These are phyloP conservation scores for Stigmatopora nigra DNA, from an alignment of 2,113 vertebrate species.

Conservation along the genomic window DNA sequence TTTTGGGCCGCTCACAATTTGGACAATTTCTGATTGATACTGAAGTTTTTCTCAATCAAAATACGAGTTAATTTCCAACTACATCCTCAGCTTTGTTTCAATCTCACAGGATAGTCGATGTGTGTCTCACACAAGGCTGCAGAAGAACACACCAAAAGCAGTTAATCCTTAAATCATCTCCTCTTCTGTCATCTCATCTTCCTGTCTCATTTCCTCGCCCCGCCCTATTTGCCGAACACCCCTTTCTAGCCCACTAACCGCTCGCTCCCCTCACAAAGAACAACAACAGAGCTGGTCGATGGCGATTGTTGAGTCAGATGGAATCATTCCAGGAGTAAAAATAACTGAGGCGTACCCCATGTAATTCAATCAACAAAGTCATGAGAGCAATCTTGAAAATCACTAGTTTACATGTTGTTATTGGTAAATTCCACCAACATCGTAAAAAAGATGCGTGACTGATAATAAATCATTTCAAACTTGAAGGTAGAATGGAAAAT, in stretches of 20 bases:
- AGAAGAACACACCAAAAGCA: constrained; percentile 15
- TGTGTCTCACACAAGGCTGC: neutral
- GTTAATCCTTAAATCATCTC: constrained; percentile 38
- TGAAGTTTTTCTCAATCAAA: too few species aligned
- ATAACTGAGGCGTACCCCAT: constrained; percentile 1
- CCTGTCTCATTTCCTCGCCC: constrained; percentile 8
- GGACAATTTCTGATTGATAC: too few species aligned
- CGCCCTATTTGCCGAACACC: constrained; percentile 1
- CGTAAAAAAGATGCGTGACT: too few species aligned
- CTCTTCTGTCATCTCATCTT: constrained; percentile 30
- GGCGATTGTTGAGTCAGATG: neutral
- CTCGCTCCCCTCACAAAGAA: constrained; percentile 1
- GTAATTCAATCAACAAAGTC: constrained; percentile 1
- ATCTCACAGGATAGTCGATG: too few species aligned
- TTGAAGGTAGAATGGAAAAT: too few species aligned
- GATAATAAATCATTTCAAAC: too few species aligned
- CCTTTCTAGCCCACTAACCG: neutral
- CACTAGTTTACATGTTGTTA: constrained; percentile 23
- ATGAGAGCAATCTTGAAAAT: constrained; percentile 20
- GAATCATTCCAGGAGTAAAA: constrained; percentile 10
- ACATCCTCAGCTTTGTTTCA: too few species aligned
- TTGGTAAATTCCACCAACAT: neutral
- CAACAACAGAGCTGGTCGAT: neutral
- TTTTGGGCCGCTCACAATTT: too few species aligned
- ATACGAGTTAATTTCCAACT: too few species aligned